Evolutionary conservation across 2,888 invertebrate species (phyloP), one percentile per base, ranked within the genome.

Genomic region (Didymodactylos carnosus): DNA sequence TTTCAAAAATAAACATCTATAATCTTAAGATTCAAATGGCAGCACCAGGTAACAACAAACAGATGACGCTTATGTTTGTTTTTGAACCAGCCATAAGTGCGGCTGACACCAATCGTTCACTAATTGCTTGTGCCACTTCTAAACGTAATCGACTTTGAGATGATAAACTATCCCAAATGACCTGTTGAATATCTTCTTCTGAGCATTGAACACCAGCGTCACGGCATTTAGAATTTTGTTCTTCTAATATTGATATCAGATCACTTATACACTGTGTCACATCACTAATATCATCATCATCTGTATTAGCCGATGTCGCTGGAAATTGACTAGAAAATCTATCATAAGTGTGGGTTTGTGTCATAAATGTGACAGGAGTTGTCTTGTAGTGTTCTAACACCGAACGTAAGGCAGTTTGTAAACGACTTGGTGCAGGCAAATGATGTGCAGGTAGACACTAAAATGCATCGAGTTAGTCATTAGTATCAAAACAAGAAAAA

Each of bases 21-120:
- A n/a, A n/a, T n/a, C n/a, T n/a, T n/a, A n/a, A n/a, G n/a, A n/a
- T n/a, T n/a, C n/a, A n/a, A n/a, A n/a, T n/a, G n/a, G n/a, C n/a
- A n/a, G n/a, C n/a, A 62, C 62, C 72, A 62, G 72, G 72, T 43
- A 72, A 40, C 29, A 72, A 69, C n/a, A 72, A 25, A 69, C 72
- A 72, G 41, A 62, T 62, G 2, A 72, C 69, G 40, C 62, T 69
- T 23, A 72, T 62, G 25, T 72, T 72, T n/a, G 53, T 69, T 46
- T 29, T 41, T 29, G 62, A 69, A 35, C 72, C 72, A 29, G 72
- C 72, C 35, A 43, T 62, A 19, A 72, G 4, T 13, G 69, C 69
- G 35, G 62, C 35, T 25, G 27, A 43, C 19, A 40, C 72, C 14
- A 72, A 69, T 39, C 41, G 35, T 41, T 62, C 72, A 2, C 23